Evolutionary conservation across 2,888 invertebrate genomes (phyloP).

Genomic region (Phlogophora meticulosa): DNA sequence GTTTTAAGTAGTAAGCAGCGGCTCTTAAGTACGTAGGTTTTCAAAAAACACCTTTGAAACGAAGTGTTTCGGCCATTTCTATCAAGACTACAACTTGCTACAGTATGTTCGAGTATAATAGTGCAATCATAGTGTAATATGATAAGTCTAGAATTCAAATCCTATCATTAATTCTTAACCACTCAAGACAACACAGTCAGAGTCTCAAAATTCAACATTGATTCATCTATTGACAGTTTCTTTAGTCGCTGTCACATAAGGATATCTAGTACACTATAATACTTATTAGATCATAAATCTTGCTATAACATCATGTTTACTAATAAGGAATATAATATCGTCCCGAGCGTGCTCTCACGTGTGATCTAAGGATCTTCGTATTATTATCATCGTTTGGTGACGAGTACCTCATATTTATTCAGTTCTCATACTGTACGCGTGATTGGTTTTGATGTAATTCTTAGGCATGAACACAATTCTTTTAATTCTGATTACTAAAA

Average conservation of each 20-base stretch:
- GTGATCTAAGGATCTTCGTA: slow-evolving; percentile 55
- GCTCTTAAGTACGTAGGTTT: too few species aligned
- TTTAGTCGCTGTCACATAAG: not conserved
- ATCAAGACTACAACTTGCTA: too few species aligned
- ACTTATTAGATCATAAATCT: slow-evolving; percentile 7
- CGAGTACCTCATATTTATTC: slow-evolving; percentile 52
- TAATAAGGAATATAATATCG: slow-evolving; percentile 47
- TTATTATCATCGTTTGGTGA: slow-evolving; percentile 40
- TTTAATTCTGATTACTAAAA: slow-evolving; percentile 50
- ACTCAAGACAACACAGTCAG: not conserved
- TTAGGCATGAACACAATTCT: slow-evolving; percentile 8
- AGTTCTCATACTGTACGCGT: slow-evolving; percentile 52
- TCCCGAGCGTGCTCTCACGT: slow-evolving; percentile 48
- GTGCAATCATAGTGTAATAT: too few species aligned
- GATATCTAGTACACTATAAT: slow-evolving; percentile 2
- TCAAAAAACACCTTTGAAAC: too few species aligned
- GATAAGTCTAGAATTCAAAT: too few species aligned
- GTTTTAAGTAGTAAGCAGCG: too few species aligned
- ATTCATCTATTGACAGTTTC: slow-evolving; percentile 1
- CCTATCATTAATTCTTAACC: too few species aligned
- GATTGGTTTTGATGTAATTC: slow-evolving; percentile 45
- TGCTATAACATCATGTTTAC: slow-evolving; percentile 11
- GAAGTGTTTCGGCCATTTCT: too few species aligned
- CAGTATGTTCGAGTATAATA: too few species aligned
- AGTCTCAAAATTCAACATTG: not conserved